Evolutionary conservation across 2,113 vertebrate genomes (phyloP).

Genomic region (Grantiella picta): DNA sequence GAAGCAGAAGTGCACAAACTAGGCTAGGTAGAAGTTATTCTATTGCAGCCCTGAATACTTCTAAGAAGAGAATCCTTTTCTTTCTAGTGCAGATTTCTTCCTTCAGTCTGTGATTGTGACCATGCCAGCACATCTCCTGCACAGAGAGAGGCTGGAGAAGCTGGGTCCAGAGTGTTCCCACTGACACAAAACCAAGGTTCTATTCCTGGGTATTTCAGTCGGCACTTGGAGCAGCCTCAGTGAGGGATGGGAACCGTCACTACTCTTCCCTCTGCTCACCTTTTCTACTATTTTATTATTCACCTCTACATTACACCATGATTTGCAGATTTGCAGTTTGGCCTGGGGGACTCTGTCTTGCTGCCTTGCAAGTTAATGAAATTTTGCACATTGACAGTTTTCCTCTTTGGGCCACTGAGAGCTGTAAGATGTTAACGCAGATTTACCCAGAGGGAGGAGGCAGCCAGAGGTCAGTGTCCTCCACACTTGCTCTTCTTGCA

Average conservation of each 20-base stretch:
- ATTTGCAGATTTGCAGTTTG: background rate
- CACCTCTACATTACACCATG: background rate
- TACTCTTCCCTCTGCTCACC: background rate
- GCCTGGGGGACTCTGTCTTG: background rate
- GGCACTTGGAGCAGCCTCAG: background rate
- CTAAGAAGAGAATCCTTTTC: background rate
- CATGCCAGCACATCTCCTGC: background rate
- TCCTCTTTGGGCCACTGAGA: background rate
- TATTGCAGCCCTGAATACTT: background rate
- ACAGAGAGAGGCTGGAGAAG: background rate
- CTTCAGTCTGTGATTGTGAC: background rate
- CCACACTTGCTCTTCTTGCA: background rate
- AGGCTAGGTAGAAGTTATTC: background rate
- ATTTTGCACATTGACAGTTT: background rate
- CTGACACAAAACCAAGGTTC: background rate
- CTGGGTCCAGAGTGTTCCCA: background rate
- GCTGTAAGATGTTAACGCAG: fast-evolving
- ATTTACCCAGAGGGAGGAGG: background rate
- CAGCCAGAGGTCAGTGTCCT: background rate
- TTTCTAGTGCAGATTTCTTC: background rate
- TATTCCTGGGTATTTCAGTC: background rate
- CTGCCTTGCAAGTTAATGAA: background rate
- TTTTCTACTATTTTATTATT: background rate
- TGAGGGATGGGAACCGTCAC: background rate
- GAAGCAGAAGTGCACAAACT: background rate